Conservation (phyloP, 2,888 invertebrate genomes). For the Drosophila monieri region DNA sequence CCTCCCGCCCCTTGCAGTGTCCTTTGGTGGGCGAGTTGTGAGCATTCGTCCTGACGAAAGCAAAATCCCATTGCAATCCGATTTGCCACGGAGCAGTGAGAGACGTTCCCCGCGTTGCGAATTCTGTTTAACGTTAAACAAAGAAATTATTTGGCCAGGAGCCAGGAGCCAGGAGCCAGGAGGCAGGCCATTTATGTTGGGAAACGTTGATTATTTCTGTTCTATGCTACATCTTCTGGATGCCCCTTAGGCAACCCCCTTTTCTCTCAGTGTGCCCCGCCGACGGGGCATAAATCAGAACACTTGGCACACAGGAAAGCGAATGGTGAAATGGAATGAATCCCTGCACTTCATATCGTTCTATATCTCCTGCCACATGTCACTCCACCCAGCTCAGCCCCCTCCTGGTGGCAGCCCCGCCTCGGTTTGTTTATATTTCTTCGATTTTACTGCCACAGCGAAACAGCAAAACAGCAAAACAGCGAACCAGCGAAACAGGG, state of each 20-base stretch:
- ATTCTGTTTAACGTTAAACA: background rate
- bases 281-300: constrained; percentile 61
- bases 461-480: background rate
- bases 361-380: constrained; percentile 53
- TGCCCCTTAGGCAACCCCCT: too few species aligned
- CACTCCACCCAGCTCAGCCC: constrained; percentile 28
- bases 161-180: background rate
- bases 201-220: background rate
- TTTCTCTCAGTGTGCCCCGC: constrained; percentile 2
- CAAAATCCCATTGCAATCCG: constrained; percentile 1
- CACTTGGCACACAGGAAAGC: constrained; percentile 58
- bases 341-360: constrained; percentile 43
- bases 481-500: constrained; percentile 33
- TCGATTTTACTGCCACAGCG: constrained; percentile 75
- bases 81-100: background rate
- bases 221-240: too few species aligned
- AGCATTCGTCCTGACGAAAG: background rate
- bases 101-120: background rate
- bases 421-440: constrained; percentile 69
- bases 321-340: constrained; percentile 7
- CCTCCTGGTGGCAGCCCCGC: constrained; percentile 6
- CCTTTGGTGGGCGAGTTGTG: too few species aligned
- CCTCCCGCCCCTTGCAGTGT: background rate
- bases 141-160: background rate
- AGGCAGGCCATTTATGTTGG: background rate